These are phyloP conservation scores for Thymelicus sylvestris DNA, from an alignment of 2,888 invertebrate species.

Conservation along the genomic window DNA sequence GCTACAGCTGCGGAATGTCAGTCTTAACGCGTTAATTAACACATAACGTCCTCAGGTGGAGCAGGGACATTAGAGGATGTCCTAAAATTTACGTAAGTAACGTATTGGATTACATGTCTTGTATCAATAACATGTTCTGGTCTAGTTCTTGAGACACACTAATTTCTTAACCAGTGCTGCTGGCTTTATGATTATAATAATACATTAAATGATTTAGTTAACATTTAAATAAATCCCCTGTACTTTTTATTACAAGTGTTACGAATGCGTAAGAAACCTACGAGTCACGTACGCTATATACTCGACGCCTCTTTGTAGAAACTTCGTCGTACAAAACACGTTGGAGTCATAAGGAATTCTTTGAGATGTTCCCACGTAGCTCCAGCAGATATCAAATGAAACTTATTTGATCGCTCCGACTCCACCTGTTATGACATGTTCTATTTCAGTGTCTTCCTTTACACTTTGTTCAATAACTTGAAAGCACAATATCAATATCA, in stretches of 20 bases:
- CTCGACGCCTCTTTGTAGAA: constrained; percentile 12
- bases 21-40: too few relatives aligned
- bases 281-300: constrained; percentile 14
- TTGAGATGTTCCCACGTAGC: constrained; percentile 21
- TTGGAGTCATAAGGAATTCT: constrained; percentile 18
- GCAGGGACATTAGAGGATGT: too few relatives aligned
- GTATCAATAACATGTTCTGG: too few relatives aligned
- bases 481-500: constrained; percentile 7
- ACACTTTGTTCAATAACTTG: constrained; percentile 5
- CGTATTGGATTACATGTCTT: too few relatives aligned
- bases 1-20: too few relatives aligned
- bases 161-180: too few relatives aligned
- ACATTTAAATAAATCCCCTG: too few relatives aligned
- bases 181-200: too few relatives aligned
- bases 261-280: constrained; percentile 4
- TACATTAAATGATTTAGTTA: too few relatives aligned
- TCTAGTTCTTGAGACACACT: too few relatives aligned
- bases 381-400: constrained; percentile 25
- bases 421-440: constrained; percentile 7
- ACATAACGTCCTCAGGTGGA: too few relatives aligned
- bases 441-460: constrained; percentile 14
- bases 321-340: constrained; percentile 21
- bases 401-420: constrained; percentile 22
- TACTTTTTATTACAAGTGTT: neutral
- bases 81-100: too few relatives aligned